These are phyloP conservation scores for Meloidogyne hapla DNA, from an alignment of 1,140 invertebrate species.

Conservation along the genomic window DNA sequence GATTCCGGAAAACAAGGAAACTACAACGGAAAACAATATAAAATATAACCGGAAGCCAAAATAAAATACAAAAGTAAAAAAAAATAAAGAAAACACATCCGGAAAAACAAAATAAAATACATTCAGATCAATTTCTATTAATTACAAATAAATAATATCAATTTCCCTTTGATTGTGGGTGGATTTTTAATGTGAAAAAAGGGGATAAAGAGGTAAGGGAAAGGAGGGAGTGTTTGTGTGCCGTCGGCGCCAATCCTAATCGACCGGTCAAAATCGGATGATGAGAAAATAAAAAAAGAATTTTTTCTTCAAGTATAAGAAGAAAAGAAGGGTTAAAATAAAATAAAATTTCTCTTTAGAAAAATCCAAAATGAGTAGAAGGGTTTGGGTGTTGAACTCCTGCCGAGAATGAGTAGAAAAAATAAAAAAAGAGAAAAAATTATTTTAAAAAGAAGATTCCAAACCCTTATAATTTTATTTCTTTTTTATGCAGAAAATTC, in stretches of 20 bases:
- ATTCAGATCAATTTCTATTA: not conserved
- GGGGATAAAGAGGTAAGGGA: not conserved
- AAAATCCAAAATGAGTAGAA: not conserved
- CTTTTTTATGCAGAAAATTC: too few relatives aligned
- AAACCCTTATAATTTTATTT: too few relatives aligned
- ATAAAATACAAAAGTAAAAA: not conserved
- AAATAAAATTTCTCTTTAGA: not conserved
- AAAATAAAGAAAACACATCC: not conserved
- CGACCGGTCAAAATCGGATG: conserved; percentile 4
- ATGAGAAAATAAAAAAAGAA: not conserved
- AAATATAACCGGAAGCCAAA: not conserved
- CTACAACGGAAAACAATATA: not conserved
- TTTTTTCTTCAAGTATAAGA: not conserved
- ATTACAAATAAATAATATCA: not conserved
- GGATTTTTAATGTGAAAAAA: not conserved
- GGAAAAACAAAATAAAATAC: not conserved
- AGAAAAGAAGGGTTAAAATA: not conserved
- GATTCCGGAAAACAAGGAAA: too few relatives aligned
- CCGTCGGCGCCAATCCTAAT: not conserved
- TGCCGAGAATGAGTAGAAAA: not conserved
- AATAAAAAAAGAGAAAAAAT: too few relatives aligned
- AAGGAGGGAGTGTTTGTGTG: not conserved
- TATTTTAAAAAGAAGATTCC: too few relatives aligned
- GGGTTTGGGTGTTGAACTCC: not conserved
- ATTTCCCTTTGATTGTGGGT: not conserved